These are phyloP conservation scores for Otolemur crassicaudatus DNA, from an alignment of 2,797 vertebrate species.

Conservation along the genomic window DNA sequence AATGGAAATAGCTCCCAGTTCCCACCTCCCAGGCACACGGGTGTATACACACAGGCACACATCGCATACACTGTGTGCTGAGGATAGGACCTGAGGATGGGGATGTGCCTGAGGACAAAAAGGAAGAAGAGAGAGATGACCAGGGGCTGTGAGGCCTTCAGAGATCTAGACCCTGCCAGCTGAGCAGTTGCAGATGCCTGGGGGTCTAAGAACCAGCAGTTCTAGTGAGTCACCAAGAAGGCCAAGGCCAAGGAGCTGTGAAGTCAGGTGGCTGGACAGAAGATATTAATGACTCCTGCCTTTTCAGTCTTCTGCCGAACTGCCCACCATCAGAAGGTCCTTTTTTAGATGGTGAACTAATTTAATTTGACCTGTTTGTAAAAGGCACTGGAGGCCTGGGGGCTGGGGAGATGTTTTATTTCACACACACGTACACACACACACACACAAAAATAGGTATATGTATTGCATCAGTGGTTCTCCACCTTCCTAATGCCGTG, in stretches of 20 bases:
- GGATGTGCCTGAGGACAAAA: background rate
- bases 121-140: background rate
- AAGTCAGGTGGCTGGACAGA: background rate
- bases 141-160: background rate
- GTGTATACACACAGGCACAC: background rate
- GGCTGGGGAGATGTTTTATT: background rate
- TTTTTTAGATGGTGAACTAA: fast-evolving
- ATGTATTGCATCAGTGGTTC: too few species aligned
- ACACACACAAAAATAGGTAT: too few species aligned
- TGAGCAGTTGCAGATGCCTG: too few species aligned
- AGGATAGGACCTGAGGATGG: background rate
- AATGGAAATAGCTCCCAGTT: background rate
- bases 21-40: background rate
- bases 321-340: background rate
- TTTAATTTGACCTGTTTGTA: background rate
- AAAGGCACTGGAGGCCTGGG: background rate
- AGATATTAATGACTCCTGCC: too few species aligned
- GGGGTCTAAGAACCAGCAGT: background rate
- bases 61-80: too few species aligned
- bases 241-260: background rate
- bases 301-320: background rate
- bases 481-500: too few species aligned
- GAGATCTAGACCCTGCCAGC: too few species aligned
- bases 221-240: background rate
- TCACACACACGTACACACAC: too few species aligned